Evolutionary conservation across 2,888 invertebrate species (phyloP).

Genomic region (Leucoma salicis): DNA sequence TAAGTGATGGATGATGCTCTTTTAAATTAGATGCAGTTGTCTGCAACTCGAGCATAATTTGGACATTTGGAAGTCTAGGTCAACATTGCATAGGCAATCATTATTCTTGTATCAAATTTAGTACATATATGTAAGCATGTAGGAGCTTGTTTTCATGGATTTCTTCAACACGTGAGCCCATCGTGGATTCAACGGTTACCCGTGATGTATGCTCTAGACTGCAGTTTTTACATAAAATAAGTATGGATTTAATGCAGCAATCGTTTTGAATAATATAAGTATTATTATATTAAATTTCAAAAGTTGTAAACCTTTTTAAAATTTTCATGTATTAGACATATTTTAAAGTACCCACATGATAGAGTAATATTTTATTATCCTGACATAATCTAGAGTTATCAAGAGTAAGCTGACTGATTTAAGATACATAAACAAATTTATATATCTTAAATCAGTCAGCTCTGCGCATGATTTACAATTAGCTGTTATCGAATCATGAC

Average conservation of each 20-base stretch:
- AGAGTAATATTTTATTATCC: too few species aligned
- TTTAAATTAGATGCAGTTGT: slow-evolving; percentile 63
- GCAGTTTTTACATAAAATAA: slow-evolving; percentile 45
- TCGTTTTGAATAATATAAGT: slow-evolving; percentile 6
- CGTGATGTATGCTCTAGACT: slow-evolving; percentile 45
- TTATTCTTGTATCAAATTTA: slow-evolving; percentile 27
- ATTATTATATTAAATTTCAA: too few species aligned
- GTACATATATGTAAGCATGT: neutral
- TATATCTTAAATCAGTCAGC: too few species aligned
- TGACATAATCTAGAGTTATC: too few species aligned
- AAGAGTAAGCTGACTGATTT: too few species aligned
- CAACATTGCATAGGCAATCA: slow-evolving; percentile 44
- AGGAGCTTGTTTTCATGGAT: slow-evolving; percentile 2
- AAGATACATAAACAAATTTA: too few species aligned
- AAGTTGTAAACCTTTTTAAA: too few species aligned
- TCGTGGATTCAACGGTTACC: slow-evolving; percentile 28
- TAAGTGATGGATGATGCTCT: slow-evolving; percentile 51
- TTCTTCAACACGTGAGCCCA: slow-evolving; percentile 16
- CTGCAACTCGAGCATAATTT: slow-evolving; percentile 67
- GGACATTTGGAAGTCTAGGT: slow-evolving; percentile 62
- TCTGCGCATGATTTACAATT: too few species aligned
- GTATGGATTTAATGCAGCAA: slow-evolving; percentile 45
- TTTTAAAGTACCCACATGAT: too few species aligned
- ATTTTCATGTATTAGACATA: too few species aligned
- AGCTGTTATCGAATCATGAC: too few species aligned